These are phyloP conservation scores for Lepisosteus oculatus DNA, from an alignment of 2,113 vertebrate species.

Conservation along the genomic window DNA sequence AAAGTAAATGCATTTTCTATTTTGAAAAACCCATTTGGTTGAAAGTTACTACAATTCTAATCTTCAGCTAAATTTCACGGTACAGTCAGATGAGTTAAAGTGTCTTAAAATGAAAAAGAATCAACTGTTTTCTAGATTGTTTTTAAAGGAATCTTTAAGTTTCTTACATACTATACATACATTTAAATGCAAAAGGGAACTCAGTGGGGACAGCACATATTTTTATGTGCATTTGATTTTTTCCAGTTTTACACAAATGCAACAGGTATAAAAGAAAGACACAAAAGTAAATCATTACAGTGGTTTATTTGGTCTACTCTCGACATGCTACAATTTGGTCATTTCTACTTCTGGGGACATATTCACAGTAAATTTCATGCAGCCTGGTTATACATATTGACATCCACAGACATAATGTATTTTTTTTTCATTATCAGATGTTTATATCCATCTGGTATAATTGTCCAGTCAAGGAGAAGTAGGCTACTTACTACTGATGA, in stretches of 20 bases:
- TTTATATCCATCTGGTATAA: constrained; percentile 5
- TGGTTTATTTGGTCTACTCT: constrained; percentile 59
- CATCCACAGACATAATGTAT: constrained; percentile 38
- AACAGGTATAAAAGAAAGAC: constrained; percentile 2
- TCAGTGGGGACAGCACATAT: background rate
- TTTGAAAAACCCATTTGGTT: too few relatives aligned
- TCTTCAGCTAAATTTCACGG: too few relatives aligned
- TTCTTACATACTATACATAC: background rate
- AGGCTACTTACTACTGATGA: constrained; percentile 19
- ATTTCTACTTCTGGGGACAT: constrained; percentile 46
- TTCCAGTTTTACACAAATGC: background rate
- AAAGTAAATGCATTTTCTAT: too few relatives aligned
- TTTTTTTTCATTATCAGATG: constrained; percentile 31
- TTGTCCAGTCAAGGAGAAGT: constrained; percentile 5
- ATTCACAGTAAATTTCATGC: constrained; percentile 63
- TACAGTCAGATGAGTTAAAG: too few relatives aligned
- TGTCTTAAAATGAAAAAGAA: background rate
- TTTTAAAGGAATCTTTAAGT: background rate
- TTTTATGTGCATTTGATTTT: too few relatives aligned
- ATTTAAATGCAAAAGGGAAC: background rate
- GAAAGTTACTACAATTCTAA: too few relatives aligned
- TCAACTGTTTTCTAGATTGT: background rate
- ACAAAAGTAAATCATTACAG: constrained; percentile 31
- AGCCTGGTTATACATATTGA: constrained; percentile 41
- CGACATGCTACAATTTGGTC: constrained; percentile 57